Conservation (phyloP, 2,113 vertebrate genomes). For the Stigmatopora nigra region DNA sequence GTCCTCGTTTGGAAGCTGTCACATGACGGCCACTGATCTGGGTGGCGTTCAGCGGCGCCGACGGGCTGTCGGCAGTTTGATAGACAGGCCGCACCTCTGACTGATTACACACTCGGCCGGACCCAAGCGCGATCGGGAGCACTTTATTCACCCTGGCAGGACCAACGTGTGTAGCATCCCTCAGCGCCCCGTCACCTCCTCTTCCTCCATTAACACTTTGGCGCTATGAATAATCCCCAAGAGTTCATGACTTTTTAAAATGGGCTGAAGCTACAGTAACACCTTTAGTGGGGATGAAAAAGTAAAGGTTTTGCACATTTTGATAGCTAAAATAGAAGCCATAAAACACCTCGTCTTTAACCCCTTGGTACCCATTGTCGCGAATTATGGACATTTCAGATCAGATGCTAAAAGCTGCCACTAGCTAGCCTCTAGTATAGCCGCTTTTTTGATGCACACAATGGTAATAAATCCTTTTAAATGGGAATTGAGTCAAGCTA, state of each 20-base stretch:
- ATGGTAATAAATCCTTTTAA: too few species aligned
- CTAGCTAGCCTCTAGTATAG: too few species aligned
- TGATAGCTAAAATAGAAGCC: slow-evolving; percentile 21
- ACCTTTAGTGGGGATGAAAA: slow-evolving; percentile 53
- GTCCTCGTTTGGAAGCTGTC: slow-evolving; percentile 66
- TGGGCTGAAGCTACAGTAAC: slow-evolving; percentile 29
- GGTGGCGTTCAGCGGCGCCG: slow-evolving; percentile 54
- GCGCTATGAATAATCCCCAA: slow-evolving; percentile 32
- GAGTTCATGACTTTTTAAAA: slow-evolving; percentile 60
- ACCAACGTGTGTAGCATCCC: slow-evolving; percentile 60
- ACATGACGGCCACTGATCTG: slow-evolving; percentile 65
- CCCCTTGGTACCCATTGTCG: background rate
- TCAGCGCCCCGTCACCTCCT: slow-evolving; percentile 35
- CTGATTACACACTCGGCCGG: slow-evolving; percentile 66
- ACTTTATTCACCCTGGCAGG: slow-evolving; percentile 72
- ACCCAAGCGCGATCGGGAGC: slow-evolving; percentile 70
- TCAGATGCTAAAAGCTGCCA: too few species aligned
- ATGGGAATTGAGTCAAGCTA: too few species aligned
- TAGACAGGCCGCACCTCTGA: slow-evolving; percentile 64
- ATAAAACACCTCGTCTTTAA: slow-evolving; percentile 17
- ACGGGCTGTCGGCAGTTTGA: slow-evolving; percentile 59
- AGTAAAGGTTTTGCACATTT: slow-evolving; percentile 48
- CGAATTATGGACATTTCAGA: too few species aligned
- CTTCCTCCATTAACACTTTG: slow-evolving; percentile 59
- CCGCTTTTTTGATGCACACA: too few species aligned